phyloP scores from a whole-genome alignment of 2,888 invertebrate genomes.

The Sepiola atlantica region DNA sequence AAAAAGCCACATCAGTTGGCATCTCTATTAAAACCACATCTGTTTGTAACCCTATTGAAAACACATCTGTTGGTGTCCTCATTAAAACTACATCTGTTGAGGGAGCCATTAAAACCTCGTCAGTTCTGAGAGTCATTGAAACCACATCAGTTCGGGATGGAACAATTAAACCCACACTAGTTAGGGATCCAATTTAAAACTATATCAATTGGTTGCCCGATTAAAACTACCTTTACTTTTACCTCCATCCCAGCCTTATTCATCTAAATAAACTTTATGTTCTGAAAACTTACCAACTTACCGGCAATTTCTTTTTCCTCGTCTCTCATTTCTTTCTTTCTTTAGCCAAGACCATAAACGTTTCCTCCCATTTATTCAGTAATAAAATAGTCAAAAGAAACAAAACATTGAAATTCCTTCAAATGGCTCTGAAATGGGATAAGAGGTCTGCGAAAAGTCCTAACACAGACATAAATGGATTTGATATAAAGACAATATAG shows the following conservation, averaged over 20 bases:
- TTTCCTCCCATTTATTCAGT: neutral
- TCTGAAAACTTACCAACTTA: neutral
- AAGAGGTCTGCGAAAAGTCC: neutral
- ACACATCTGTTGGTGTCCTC: too few species aligned
- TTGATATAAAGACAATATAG: neutral
- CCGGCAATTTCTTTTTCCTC: neutral
- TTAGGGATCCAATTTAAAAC: too few species aligned
- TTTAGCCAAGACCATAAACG: neutral
- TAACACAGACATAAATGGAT: neutral
- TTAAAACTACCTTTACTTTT: neutral
- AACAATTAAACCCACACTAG: too few species aligned
- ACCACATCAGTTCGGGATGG: too few species aligned
- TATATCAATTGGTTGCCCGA: too few species aligned
- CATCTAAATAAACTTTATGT: neutral
- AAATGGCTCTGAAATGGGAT: neutral
- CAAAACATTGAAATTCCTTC: neutral
- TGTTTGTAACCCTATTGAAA: too few species aligned
- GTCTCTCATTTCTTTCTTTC: neutral
- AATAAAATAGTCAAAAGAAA: neutral
- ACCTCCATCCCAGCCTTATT: neutral
- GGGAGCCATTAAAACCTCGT: too few species aligned
- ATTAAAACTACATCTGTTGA: too few species aligned
- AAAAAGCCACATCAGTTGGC: too few species aligned
- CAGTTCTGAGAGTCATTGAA: too few species aligned
- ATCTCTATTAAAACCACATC: too few species aligned